phyloP scores from a whole-genome alignment of 1,140 invertebrate genomes.

The Oedothorax gibbosus region DNA sequence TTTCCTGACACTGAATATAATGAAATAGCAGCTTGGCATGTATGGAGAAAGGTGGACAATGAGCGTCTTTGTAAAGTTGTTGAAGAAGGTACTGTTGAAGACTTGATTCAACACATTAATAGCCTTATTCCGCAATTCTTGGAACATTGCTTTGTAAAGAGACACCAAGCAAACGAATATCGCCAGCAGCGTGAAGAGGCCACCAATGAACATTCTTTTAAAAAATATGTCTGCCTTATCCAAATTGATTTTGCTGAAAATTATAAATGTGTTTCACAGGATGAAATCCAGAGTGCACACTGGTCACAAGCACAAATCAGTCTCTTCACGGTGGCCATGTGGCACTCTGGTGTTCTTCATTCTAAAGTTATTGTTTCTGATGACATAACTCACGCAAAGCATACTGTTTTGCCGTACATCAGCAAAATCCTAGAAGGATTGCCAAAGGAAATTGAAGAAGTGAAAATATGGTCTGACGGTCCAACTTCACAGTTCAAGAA shows the following conservation, averaged over 20 bases:
- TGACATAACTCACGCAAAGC: not conserved
- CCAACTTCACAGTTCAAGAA: constrained; percentile 24
- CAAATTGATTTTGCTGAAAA: constrained; percentile 24
- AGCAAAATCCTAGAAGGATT: not conserved
- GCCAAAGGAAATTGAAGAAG: not conserved
- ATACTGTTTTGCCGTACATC: not conserved
- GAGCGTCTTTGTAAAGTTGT: no score
- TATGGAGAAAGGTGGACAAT: not conserved
- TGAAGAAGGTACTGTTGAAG: not conserved
- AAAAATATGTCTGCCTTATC: not conserved
- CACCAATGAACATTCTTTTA: not conserved
- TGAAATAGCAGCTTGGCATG: not conserved
- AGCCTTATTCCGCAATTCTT: not conserved
- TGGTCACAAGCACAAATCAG: constrained; percentile 11
- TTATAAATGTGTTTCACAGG: not conserved
- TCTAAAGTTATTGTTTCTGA: not conserved
- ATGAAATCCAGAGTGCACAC: constrained; percentile 35
- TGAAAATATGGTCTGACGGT: constrained; percentile 20
- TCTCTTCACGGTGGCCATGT: constrained; percentile 27
- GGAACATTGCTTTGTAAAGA: not conserved
- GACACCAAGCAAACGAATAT: not conserved
- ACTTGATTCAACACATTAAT: not conserved
- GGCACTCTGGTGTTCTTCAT: not conserved
- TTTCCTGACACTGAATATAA: no score
- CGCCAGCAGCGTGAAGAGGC: not conserved